Conservation (phyloP, 1,140 invertebrate genomes). For the Ips nitidus region DNA sequence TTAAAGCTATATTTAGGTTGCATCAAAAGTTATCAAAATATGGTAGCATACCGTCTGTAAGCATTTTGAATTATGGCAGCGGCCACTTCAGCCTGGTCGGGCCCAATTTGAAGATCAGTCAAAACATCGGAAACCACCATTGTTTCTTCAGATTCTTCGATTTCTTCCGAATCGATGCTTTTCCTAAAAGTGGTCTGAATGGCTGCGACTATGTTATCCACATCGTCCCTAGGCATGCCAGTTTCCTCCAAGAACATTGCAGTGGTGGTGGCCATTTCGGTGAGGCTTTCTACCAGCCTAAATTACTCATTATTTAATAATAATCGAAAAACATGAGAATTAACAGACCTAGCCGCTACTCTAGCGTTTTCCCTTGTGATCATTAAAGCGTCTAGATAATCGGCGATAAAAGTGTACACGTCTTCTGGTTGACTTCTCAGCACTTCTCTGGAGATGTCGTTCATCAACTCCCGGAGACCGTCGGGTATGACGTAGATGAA, state of each 20-base stretch:
- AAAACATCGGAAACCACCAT: slow-evolving; percentile 38
- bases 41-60: slow-evolving; percentile 27
- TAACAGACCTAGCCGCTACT: slow-evolving; percentile 33
- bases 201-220: slow-evolving; percentile 50
- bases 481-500: slow-evolving; percentile 58
- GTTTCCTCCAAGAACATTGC: slow-evolving; percentile 50
- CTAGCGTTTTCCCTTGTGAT: slow-evolving; percentile 65
- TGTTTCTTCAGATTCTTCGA: slow-evolving; percentile 36
- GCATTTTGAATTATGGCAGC: slow-evolving; percentile 46
- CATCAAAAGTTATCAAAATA: slow-evolving; percentile 16
- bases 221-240: slow-evolving; percentile 53
- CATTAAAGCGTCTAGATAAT: slow-evolving; percentile 67
- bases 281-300: slow-evolving; percentile 54
- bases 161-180: slow-evolving; percentile 38
- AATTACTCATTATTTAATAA: slow-evolving; percentile 25
- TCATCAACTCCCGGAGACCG: slow-evolving; percentile 66
- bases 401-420: slow-evolving; percentile 66
- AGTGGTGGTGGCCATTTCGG: slow-evolving; percentile 51
- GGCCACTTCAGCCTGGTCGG: slow-evolving; percentile 52
- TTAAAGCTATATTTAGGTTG: slow-evolving; percentile 18
- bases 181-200: slow-evolving; percentile 53
- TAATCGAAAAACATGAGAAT: slow-evolving; percentile 1
- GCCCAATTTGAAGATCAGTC: slow-evolving; percentile 25
- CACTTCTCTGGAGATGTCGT: slow-evolving; percentile 70
- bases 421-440: slow-evolving; percentile 63